Evolutionary conservation across 2,888 invertebrate genomes (phyloP), one percentile per base, ranked within the genome.

Genomic region (Polydrusus cervinus): DNA sequence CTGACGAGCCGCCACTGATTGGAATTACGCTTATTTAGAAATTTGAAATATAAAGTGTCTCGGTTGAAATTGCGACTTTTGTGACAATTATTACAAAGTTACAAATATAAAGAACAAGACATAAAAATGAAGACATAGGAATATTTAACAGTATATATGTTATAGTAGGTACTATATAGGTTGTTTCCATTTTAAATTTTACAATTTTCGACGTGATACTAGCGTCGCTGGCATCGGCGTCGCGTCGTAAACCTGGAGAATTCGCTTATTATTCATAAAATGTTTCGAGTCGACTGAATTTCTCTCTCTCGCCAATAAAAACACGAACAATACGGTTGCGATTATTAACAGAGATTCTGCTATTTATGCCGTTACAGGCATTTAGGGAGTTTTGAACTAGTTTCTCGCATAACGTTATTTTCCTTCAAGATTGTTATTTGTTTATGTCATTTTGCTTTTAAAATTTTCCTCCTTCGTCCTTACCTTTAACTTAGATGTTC

Each of bases 201-300:
- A 40, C 18, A 51, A 65, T 71, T 71, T 65, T 71, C 47, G 30
- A 70, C 30, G 70, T 51, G 55, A 30, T 55, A 70, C 30, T 3
- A 30, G 7, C 30, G 30, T 30, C 30, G 30, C 30, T 5, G 30
- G 25, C 40, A 13, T 51, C 43, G 34, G 30, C 30, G 3, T 30
- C 30, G 30, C 40, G 47, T 65, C 61, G 16, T 40, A 62, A 55
- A 65, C 71, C 65, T 34, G n/a, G n/a, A n/a, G 40, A 70, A 70
- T 60, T 72, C 72, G 60, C 60, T 73, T 73, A 73, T 73, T 73
- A 73, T 73, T 73, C 67, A 73, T 73, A 73, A 67, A 73, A 73
- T 73, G 67, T 68, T 73, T 73, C 40, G 49, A 67, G 61, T 73
- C 61, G 61, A 73, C 61, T 67, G 68, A 61, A 53, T 73, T 73